These are phyloP conservation scores for Dione vanillae DNA, from an alignment of 2,888 invertebrate genomes.

Conservation along the genomic window DNA sequence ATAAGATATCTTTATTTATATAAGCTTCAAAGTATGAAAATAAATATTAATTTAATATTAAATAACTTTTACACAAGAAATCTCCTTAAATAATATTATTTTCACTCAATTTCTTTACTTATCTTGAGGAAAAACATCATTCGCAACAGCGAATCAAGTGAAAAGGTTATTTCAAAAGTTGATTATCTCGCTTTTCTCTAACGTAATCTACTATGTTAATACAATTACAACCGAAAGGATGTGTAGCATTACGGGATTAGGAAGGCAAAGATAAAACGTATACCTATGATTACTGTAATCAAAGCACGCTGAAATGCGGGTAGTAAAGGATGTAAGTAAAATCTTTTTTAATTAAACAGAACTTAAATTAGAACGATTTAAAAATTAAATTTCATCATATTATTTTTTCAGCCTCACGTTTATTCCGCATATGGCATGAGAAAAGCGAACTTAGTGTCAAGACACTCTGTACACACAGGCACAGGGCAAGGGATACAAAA, in stretches of 20 bases:
- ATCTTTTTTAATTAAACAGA: conserved; percentile 16
- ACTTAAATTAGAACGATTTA: too few species aligned
- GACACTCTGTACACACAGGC: too few species aligned
- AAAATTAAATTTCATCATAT: background rate
- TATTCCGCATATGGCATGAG: background rate
- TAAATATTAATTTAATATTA: background rate
- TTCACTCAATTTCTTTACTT: conserved; percentile 24
- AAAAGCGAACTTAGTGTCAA: background rate
- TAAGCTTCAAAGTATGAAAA: too few species aligned
- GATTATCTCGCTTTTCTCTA: conserved; percentile 46
- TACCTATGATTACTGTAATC: conserved; percentile 35
- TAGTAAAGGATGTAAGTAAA: background rate
- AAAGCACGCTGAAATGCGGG: conserved; percentile 31
- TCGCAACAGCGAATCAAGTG: conserved; percentile 37
- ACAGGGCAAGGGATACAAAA: too few species aligned
- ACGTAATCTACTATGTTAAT: conserved; percentile 49
- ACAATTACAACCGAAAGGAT: conserved; percentile 48
- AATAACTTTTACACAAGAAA: background rate
- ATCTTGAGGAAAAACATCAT: conserved; percentile 27
- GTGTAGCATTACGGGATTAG: conserved; percentile 43
- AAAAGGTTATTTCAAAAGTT: conserved; percentile 47
- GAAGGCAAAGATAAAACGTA: conserved; percentile 40
- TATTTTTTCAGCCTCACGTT: background rate
- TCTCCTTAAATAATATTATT: conserved; percentile 5
- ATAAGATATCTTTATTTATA: too few species aligned